Evolutionary conservation across 2,113 vertebrate genomes (phyloP).

Genomic region (Prochilodus magdalenae): DNA sequence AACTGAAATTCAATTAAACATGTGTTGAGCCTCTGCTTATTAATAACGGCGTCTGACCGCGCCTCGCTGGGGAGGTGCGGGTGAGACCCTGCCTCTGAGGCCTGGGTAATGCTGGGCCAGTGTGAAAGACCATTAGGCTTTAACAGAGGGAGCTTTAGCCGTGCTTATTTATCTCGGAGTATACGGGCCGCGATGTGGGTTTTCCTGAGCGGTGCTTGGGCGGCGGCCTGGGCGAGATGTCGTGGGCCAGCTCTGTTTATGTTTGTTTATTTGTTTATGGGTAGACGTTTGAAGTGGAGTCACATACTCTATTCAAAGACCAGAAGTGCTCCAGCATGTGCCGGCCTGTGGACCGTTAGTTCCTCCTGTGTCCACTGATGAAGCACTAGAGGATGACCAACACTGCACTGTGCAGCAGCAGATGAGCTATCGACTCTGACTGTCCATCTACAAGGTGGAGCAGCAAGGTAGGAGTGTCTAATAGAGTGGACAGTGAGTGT

Average conservation of each 20-base stretch:
- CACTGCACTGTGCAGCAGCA: too few relatives aligned
- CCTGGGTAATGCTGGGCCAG: constrained; percentile 41
- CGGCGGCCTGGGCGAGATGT: neutral
- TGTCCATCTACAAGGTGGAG: too few relatives aligned
- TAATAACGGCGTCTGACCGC: constrained; percentile 50
- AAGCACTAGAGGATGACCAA: too few relatives aligned
- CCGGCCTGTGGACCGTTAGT: too few relatives aligned
- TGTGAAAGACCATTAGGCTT: constrained; percentile 31
- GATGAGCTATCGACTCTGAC: too few relatives aligned
- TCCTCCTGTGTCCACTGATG: too few relatives aligned
- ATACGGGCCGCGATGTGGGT: constrained; percentile 34
- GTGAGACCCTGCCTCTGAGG: constrained; percentile 42
- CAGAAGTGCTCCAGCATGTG: neutral
- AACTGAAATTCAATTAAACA: constrained; percentile 50
- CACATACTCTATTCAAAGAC: neutral
- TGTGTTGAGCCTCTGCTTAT: too few relatives aligned
- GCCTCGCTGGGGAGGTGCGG: constrained; percentile 16
- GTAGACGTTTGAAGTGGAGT: neutral
- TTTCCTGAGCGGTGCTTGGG: constrained; percentile 20
- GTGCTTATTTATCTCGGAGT: constrained; percentile 31
- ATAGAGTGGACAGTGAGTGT: too few relatives aligned
- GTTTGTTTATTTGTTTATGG: constrained; percentile 14
- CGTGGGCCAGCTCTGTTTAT: neutral
- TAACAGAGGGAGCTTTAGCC: constrained; percentile 7
- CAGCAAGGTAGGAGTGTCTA: too few relatives aligned